These are phyloP conservation scores for Drosophila sp. DNA, from an alignment of 1,140 invertebrate genomes.

Conservation along the genomic window DNA sequence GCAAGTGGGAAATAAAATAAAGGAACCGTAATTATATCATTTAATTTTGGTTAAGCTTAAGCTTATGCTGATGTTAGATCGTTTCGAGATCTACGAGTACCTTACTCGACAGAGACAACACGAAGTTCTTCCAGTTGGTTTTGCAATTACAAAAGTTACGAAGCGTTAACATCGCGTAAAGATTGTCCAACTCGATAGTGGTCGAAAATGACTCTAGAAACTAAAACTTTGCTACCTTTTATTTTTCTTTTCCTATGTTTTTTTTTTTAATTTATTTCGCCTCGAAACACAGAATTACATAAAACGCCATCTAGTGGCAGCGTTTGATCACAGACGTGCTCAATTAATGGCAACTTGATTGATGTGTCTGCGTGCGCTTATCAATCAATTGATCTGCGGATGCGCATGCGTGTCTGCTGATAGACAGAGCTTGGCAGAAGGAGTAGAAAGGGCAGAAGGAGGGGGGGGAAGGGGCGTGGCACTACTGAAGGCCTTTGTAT, in stretches of 20 bases:
- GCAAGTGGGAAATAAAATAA: slow-evolving; percentile 38
- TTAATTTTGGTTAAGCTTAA: slow-evolving; percentile 61
- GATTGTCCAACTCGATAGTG: slow-evolving; percentile 65
- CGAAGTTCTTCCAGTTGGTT: not conserved
- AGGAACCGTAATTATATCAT: slow-evolving; percentile 70
- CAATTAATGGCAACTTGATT: slow-evolving; percentile 49
- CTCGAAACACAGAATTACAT: not conserved
- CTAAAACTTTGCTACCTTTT: slow-evolving; percentile 8
- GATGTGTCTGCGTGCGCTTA: slow-evolving; percentile 33
- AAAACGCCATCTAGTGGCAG: slow-evolving; percentile 29
- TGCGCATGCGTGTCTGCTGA: slow-evolving; percentile 13
- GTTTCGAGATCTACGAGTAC: not conserved
- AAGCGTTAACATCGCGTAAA: slow-evolving; percentile 77
- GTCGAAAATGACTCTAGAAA: slow-evolving; percentile 35
- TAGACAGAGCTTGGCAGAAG: no score
- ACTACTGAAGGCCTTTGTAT: slow-evolving; percentile 27
- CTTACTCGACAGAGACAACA: not conserved
- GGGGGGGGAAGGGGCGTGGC: slow-evolving; percentile 11
- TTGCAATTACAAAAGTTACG: slow-evolving; percentile 68
- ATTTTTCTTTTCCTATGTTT: not conserved
- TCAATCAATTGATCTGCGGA: slow-evolving; percentile 51
- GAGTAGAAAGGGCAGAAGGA: no score
- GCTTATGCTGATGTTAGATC: slow-evolving; percentile 22
- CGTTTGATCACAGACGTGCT: slow-evolving; percentile 1
- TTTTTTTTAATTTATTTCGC: not conserved